A percentile compares a stretch with the other conserved stretches of the same genome.
These are phyloP conservation scores for Plebejus melissa DNA, from an alignment of 2,888 invertebrate species.

Conservation along the genomic window DNA sequence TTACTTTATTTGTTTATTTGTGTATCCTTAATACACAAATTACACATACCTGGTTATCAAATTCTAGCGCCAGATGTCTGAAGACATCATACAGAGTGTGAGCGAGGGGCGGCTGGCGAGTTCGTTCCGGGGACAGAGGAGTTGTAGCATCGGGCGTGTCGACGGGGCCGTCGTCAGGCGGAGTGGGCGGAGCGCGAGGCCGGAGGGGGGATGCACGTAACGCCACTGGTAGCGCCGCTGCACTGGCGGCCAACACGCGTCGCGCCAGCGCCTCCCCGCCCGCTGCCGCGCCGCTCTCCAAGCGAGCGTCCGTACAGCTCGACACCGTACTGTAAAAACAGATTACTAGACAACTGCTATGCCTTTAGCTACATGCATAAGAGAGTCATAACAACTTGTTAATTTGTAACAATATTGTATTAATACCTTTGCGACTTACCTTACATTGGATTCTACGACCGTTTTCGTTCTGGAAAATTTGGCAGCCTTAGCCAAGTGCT, in stretches of 20 bases:
- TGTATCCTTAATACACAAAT: too few relatives aligned
- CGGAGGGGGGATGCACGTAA: slow-evolving; percentile 46
- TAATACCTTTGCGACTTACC: slow-evolving; percentile 4
- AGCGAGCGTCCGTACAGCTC: slow-evolving; percentile 74
- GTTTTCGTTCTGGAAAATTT: slow-evolving; percentile 58
- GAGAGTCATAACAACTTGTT: background rate
- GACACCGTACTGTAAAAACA: slow-evolving; percentile 53
- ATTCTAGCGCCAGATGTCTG: slow-evolving; percentile 74
- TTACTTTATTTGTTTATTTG: background rate
- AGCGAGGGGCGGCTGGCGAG: slow-evolving; percentile 52
- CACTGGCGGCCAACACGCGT: slow-evolving; percentile 79
- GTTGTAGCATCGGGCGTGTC: slow-evolving; percentile 41
- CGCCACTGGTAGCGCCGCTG: slow-evolving; percentile 51
- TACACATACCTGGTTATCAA: slow-evolving; percentile 58
- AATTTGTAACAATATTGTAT: background rate
- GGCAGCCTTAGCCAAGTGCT: slow-evolving; percentile 75
- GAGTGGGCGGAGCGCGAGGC: slow-evolving; percentile 70
- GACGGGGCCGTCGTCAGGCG: slow-evolving; percentile 43
- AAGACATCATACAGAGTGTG: slow-evolving; percentile 68
- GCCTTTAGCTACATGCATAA: background rate
- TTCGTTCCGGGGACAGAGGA: slow-evolving; percentile 29
- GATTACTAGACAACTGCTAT: background rate
- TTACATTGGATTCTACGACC: slow-evolving; percentile 44
- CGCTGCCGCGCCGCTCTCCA: slow-evolving; percentile 89
- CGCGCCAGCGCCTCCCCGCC: slow-evolving; percentile 87